Base-by-base conservation (phyloP, 2,113 vertebrate species). In the Rattus norvegicus region DNA sequence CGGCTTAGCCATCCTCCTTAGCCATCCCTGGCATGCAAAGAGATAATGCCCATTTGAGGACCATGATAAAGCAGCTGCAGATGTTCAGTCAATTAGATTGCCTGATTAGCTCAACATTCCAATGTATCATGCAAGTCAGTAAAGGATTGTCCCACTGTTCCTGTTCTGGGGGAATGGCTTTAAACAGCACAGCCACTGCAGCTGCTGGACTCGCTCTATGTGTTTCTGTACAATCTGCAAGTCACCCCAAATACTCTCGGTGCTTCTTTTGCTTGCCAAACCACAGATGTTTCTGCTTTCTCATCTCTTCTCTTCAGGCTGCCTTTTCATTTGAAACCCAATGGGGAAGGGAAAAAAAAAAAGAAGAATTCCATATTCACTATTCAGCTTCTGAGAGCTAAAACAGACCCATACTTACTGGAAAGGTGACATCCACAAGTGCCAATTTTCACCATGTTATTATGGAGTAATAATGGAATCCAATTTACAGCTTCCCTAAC, bases 41-140 rank as follows among this genome's bases (percentile, higher is more conserved):
- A 39, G 54, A 91, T 76, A 97, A 89, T 65, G 69, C 49, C 93
- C 96, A 54, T 33, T 91, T 91, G 92, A 98, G 97, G 94, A 67
- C 84, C 63, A 94, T 0, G 80, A 96, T 85, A 92, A 98, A 97
- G 94, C 70, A 84, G 95, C 39, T 63, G 52, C 93, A 97, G 97
- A 97, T 94, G 95, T 88, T 98, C 97, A 96, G 91, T 61, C 96
- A 89, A 94, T 98, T 93, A 96, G 87, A n/a, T 47, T 22, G 75
- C 94, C 96, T 97, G 97, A 98, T 98, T 94, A 97, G 79, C 28
- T 95, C 93, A 90, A 96, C 67, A 12, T 33, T 70, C 93, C 93
- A 95, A 54, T 30, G 88, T 54, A 89, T 67, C 17, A 17, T 59
- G 73, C 54, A 93, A 91, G 43, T 93, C 92, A 84, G 24, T 90